A percentile compares a stretch with the other conserved stretches of the same genome.
Conservation (phyloP, 2,888 invertebrate species). For the Drosophila ezoana region DNA sequence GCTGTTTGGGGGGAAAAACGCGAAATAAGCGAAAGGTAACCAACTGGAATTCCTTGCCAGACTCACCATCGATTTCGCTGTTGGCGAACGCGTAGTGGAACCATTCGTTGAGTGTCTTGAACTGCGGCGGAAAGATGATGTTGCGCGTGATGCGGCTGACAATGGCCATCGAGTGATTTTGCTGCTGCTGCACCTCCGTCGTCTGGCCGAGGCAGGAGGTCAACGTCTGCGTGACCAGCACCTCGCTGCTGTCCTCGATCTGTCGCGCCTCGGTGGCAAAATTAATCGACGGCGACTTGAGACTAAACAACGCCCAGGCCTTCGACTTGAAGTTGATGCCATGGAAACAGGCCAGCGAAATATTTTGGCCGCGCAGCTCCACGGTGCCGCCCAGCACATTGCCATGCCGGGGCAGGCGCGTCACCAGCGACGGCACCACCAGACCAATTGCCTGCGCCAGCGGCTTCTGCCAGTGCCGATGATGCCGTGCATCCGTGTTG, state of each 20-base stretch:
- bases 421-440: conserved; percentile 90
- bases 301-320: conserved; percentile 97
- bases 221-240: conserved; percentile 95
- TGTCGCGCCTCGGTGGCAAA: conserved; percentile 97
- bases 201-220: conserved; percentile 94
- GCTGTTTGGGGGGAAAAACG: conserved; percentile 86
- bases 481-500: conserved; percentile 90
- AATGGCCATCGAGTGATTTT: conserved; percentile 96
- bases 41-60: background rate
- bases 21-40: conserved; percentile 4
- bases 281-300: conserved; percentile 96
- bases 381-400: conserved; percentile 95
- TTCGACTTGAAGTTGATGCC: conserved; percentile 98
- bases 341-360: conserved; percentile 98
- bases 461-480: conserved; percentile 97
- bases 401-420: conserved; percentile 89
- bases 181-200: conserved; percentile 86
- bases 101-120: conserved; percentile 97
- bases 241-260: conserved; percentile 89
- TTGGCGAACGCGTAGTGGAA: conserved; percentile 98
- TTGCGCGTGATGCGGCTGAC: conserved; percentile 96
- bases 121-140: conserved; percentile 97
- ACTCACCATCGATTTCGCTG: conserved; percentile 95
- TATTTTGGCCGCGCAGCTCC: conserved; percentile 94
- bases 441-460: conserved; percentile 92